Evolutionary conservation across 2,113 vertebrate genomes (phyloP), one percentile per base, ranked within the genome.

Genomic region (Eurypyga helias): DNA sequence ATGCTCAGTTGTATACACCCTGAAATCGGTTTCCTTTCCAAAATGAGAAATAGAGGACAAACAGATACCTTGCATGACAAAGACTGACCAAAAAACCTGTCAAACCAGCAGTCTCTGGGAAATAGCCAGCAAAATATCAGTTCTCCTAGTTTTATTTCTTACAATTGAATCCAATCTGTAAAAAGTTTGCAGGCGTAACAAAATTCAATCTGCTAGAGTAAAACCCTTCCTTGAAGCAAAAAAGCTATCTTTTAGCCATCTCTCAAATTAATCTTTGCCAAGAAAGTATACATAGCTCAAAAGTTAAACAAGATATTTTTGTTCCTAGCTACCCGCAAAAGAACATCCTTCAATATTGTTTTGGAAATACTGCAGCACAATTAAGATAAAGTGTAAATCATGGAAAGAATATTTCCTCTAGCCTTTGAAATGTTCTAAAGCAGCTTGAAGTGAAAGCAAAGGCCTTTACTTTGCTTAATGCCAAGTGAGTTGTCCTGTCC

Each of bases 231-330:
- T 79, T 61, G 31, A 41, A 87, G 54, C 25, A 87, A 80, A 62
- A 69, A 34, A 24, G 2, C 43, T 92, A 31, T 94, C 85, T 97
- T 60, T 79, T 73, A 72, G 82, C 45, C 33, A 95, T 89, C 89
- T 97, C 38, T 46, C 57, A 46, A 87, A 72, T 72, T 73, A 94
- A 36, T 94, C 86, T 94, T 90, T 79, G 91, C 64, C 77, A 96
- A 94, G 72, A 95, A 95, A 83, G 90, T 61, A 79, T 34, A 52
- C 54, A 89, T 54, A 90, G 91, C 94, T 98, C 91, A 95, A 87
- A 97, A 95, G 51, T 96, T 97, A 96, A 95, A 96, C 80, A 81
- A 88, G 73, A 76, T 96, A 95, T 93, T 98, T 98, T 97, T 95
- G 89, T 95, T 96, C 80, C 65, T 86, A 94, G 69, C 77, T 96